Evolutionary conservation across 1,140 invertebrate genomes (phyloP), one percentile per base, ranked within the genome.

Genomic region (Cotesia typhae): DNA sequence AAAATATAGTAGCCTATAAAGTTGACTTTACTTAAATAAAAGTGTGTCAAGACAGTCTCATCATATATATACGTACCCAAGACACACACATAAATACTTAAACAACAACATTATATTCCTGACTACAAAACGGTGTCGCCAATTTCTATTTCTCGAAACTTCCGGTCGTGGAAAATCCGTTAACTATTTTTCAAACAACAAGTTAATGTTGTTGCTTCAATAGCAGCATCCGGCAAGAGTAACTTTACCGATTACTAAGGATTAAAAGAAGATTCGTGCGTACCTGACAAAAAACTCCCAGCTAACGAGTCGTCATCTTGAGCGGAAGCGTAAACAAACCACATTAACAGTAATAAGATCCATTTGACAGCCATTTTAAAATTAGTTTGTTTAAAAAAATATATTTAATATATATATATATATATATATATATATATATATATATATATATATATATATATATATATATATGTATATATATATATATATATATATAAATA

Each of bases 271-370:
- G n/a, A 35, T 53, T 72, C 63, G 83, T 53, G 71, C 63, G 83
- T 87, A 94, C 92, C 92, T 87, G 92, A 93, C 14, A 94, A 86
- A 80, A 94, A 93, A 78, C 92, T 93, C 75, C 92, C 92, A 72
- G 92, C 91, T 77, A 94, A 87, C 9, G 92, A 94, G 70, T 94
- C 93, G 61, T 87, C 85, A 83, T 94, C 92, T 85, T 93, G 91
- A 73, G 84, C 87, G 67, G 74, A 71, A 59, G 81, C 79, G 59
- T 68, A 74, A 41, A 53, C 74, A 67, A 79, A 66, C 67, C 76
- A 57, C 51, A 82, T 65, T 37, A 80, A 67, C 71, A 82, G 75
- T 65, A 79, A 70, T 47, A 81, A 70, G 20, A 69, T 28, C 7
- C 35, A 38, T 6, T 37, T 36, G 53, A 64, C 38, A 37, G 10